phyloP scores from a whole-genome alignment of 2,797 vertebrate genomes.

The Brachyrhaphis roseni region DNA sequence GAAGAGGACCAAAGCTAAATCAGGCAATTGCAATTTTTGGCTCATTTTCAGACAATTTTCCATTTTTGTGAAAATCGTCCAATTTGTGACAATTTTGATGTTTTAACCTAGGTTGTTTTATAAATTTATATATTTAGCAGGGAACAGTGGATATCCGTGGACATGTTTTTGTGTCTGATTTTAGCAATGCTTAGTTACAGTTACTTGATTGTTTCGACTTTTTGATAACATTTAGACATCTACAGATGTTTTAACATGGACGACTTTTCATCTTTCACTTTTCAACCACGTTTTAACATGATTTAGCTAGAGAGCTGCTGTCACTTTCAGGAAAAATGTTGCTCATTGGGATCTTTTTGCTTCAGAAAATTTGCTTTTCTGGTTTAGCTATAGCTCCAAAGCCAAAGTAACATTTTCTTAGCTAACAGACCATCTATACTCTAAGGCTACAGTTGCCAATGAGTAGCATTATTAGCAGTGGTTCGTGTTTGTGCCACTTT shows the following conservation, averaged over 20 bases:
- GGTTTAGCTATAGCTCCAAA: background rate
- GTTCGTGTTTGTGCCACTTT: background rate
- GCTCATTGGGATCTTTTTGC: background rate
- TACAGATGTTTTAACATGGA: background rate
- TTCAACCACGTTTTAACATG: background rate
- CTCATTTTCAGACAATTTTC: background rate
- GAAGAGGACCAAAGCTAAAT: background rate
- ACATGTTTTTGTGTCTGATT: background rate
- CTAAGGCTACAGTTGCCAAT: background rate
- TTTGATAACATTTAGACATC: background rate
- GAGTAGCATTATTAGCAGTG: background rate
- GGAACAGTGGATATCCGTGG: background rate
- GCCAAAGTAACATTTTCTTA: background rate
- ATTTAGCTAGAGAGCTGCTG: background rate
- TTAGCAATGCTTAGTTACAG: background rate
- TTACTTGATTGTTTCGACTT: background rate
- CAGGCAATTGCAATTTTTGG: background rate
- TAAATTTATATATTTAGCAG: background rate
- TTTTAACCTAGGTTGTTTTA: background rate
- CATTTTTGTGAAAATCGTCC: background rate
- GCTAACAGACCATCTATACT: background rate
- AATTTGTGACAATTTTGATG: background rate
- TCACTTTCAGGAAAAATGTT: background rate
- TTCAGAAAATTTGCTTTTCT: background rate
- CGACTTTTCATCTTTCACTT: background rate